Conservation (phyloP, 2,888 invertebrate species). For the Callyntrura guangdongensis region DNA sequence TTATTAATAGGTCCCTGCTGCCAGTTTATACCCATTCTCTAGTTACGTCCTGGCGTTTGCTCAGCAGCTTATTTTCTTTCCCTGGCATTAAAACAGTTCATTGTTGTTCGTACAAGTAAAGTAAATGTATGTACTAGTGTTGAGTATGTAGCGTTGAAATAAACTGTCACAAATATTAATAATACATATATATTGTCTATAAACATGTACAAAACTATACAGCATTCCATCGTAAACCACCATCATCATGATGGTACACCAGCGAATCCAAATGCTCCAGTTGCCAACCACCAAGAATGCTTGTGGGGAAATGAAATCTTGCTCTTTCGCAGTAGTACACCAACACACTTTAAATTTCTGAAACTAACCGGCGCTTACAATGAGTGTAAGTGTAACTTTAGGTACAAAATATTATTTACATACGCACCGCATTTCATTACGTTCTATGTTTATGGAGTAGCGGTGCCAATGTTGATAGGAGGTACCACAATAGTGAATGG, state of each 20-base stretch:
- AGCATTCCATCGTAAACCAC: constrained; percentile 11
- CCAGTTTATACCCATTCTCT: constrained; percentile 72
- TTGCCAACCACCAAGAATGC: constrained; percentile 71
- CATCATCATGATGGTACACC: constrained; percentile 59
- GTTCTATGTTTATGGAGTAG: constrained; percentile 4
- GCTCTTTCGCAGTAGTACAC: too few relatives aligned
- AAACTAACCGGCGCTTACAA: too few relatives aligned
- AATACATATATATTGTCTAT: not conserved
- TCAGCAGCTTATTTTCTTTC: constrained; percentile 56
- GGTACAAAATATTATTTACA: not conserved
- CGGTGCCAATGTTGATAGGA: constrained; percentile 26
- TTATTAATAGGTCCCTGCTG: constrained; percentile 76
- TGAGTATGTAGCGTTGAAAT: not conserved
- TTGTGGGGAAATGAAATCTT: constrained; percentile 67
- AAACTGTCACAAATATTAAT: too few relatives aligned
- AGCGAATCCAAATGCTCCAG: constrained; percentile 56
- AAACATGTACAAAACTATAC: not conserved
- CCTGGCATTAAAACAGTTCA: not conserved
- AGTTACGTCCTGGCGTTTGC: constrained; percentile 57
- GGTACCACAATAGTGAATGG: not conserved
- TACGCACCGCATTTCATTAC: too few relatives aligned
- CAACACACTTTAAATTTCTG: constrained; percentile 32
- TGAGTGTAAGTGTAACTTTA: constrained; percentile 32
- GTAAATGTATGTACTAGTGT: not conserved
- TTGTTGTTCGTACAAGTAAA: constrained; percentile 27